Conservation (phyloP, 2,888 invertebrate species). For the Tetragonula carbonaria region DNA sequence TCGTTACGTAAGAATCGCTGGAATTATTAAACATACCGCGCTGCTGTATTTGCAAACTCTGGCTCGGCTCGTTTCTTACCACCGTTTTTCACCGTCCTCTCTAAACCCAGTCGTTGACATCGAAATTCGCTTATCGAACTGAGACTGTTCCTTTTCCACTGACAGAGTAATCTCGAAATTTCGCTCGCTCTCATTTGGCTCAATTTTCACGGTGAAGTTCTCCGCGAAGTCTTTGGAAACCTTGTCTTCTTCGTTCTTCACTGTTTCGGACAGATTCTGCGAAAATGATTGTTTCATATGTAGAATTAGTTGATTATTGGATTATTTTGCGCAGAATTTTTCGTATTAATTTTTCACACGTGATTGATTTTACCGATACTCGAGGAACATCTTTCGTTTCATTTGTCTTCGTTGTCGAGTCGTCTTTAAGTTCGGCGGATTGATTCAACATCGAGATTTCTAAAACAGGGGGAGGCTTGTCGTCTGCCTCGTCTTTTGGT, state of each 20-base stretch:
- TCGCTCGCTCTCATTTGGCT: neutral
- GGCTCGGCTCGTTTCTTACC: neutral
- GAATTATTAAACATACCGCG: conserved; percentile 9
- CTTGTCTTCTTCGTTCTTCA: neutral
- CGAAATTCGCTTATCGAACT: neutral
- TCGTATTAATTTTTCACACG: neutral
- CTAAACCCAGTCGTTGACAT: neutral
- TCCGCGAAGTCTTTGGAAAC: neutral
- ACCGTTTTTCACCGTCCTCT: neutral
- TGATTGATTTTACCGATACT: neutral
- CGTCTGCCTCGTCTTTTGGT: neutral
- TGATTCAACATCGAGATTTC: conserved; percentile 7
- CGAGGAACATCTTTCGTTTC: neutral
- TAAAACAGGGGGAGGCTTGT: conserved; percentile 7
- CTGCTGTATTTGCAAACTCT: neutral
- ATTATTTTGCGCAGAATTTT: neutral
- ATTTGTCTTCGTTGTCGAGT: neutral
- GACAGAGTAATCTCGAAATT: conserved; percentile 1
- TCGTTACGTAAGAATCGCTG: conserved; percentile 19
- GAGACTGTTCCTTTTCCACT: neutral
- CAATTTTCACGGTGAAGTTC: neutral
- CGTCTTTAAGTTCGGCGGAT: neutral
- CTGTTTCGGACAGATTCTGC: neutral
- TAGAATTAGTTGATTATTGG: neutral
- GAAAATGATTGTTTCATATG: neutral